Evolutionary conservation across 2,888 invertebrate species (phyloP).

Genomic region (Alloplasta piceator): DNA sequence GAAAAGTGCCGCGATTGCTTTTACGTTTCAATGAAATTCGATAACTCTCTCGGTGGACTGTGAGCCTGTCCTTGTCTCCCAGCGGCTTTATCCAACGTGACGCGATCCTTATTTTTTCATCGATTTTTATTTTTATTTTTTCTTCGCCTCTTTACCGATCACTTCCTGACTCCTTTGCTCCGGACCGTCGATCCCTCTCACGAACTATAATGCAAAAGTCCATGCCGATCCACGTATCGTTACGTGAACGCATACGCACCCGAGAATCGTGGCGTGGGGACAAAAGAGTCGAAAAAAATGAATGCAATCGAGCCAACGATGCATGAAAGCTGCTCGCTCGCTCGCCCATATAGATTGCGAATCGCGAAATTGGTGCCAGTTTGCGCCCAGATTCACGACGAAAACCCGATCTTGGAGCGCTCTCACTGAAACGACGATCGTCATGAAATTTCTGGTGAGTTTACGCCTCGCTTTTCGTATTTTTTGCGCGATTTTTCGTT

Average conservation of each 20-base stretch:
- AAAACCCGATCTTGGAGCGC: constrained; percentile 71
- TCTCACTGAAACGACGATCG: constrained; percentile 55
- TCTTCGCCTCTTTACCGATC: constrained; percentile 65
- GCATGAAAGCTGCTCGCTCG: constrained; percentile 80
- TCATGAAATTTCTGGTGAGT: constrained; percentile 80
- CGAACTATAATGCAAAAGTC: constrained; percentile 4
- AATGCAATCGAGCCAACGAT: constrained; percentile 71
- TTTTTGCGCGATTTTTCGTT: not conserved
- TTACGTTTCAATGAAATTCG: constrained; percentile 53
- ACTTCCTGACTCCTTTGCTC: constrained; percentile 73
- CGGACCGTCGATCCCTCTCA: not conserved
- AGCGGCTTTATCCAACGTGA: constrained; percentile 15
- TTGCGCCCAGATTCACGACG: constrained; percentile 74
- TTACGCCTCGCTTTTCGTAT: not conserved
- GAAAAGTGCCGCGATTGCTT: constrained; percentile 45
- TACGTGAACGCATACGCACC: constrained; percentile 52
- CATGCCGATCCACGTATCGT: constrained; percentile 26
- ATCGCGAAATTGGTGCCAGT: constrained; percentile 76
- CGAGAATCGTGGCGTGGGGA: constrained; percentile 54
- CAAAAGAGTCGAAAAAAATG: constrained; percentile 61
- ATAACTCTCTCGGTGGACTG: constrained; percentile 17
- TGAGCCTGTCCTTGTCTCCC: not conserved
- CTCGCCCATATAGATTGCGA: constrained; percentile 81
- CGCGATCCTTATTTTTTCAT: not conserved
- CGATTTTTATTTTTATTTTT: constrained; percentile 33